These are phyloP conservation scores for Cinara cedri DNA, from an alignment of 2,888 invertebrate species.

Conservation along the genomic window DNA sequence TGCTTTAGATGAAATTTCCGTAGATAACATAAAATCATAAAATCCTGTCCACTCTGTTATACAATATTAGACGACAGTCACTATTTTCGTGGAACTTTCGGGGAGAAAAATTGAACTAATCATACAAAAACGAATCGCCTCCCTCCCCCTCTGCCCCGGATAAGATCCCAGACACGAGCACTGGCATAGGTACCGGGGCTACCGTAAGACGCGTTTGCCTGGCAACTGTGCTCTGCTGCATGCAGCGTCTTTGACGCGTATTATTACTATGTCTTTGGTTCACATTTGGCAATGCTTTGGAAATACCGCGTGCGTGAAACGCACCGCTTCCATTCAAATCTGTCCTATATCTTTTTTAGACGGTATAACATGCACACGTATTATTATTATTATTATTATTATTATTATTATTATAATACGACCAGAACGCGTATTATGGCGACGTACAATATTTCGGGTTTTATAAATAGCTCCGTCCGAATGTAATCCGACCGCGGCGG, in stretches of 20 bases:
- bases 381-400: too few relatives aligned
- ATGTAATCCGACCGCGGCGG: constrained; percentile 38
- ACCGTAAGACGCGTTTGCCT: neutral
- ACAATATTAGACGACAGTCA: too few relatives aligned
- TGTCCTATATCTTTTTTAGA: constrained; percentile 43
- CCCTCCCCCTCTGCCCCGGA: too few relatives aligned
- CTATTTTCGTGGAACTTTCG: too few relatives aligned
- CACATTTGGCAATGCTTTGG: constrained; percentile 41
- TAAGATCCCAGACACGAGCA: too few relatives aligned
- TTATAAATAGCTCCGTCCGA: constrained; percentile 48
- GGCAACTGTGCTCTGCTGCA: neutral
- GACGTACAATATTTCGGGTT: constrained; percentile 48
- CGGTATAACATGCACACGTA: neutral
- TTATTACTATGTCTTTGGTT: constrained; percentile 27
- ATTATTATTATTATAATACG: too few relatives aligned
- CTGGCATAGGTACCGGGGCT: too few relatives aligned
- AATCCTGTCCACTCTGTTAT: too few relatives aligned
- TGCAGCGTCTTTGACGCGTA: neutral
- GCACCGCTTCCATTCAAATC: constrained; percentile 13
- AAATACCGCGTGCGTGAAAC: neutral
- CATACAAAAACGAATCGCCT: too few relatives aligned
- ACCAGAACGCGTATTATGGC: neutral
- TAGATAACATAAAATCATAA: too few relatives aligned
- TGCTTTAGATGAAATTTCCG: too few relatives aligned
- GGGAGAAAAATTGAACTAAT: too few relatives aligned